phyloP scores from a whole-genome alignment of 37 sponge, comb jelly and placozoan genomes.

The Aplysina aerophoba region DNA sequence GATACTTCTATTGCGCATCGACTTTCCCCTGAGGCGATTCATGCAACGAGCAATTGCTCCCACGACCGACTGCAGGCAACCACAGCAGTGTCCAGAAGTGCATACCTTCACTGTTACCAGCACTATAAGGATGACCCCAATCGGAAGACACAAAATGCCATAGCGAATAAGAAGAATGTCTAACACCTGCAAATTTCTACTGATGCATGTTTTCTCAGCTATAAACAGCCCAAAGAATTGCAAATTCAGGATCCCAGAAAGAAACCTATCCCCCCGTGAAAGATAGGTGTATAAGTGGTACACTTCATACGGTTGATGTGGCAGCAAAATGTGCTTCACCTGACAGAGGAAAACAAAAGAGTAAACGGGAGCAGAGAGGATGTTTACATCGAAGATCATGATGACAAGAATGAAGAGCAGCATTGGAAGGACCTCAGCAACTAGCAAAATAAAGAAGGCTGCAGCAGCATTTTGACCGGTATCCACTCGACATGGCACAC shows the following conservation, averaged over 20 bases:
- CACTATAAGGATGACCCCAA: background rate
- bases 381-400: background rate
- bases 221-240: background rate
- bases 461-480: background rate
- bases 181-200: background rate
- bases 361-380: background rate
- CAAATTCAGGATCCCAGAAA: slow-evolving; percentile 4
- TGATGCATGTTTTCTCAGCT: background rate
- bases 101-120: background rate
- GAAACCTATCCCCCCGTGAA: background rate
- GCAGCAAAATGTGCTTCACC: slow-evolving; percentile 6
- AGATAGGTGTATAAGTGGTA: background rate
- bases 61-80: background rate
- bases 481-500: background rate
- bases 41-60: background rate
- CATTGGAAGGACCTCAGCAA: background rate
- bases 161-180: slow-evolving; percentile 5
- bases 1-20: background rate
- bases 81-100: background rate
- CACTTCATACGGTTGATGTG: background rate
- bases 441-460: slow-evolving; percentile 8
- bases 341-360: slow-evolving; percentile 15
- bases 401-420: background rate
- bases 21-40: background rate
- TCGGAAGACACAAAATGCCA: background rate